These are phyloP conservation scores for Ennomos fuscantarius DNA, from an alignment of 2,888 invertebrate genomes.

Conservation along the genomic window DNA sequence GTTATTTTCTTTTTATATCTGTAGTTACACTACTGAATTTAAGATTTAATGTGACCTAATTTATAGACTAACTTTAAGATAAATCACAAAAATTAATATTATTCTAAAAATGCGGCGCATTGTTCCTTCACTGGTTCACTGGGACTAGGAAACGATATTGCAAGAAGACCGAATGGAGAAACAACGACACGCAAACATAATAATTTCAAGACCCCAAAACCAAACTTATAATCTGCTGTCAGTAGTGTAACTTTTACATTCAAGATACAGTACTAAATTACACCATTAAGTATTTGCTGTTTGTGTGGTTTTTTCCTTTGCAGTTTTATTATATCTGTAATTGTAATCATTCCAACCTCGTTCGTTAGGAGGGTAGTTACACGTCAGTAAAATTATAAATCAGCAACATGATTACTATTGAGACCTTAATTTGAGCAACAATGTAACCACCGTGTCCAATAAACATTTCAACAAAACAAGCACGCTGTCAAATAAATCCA, in stretches of 20 bases:
- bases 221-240: constrained; percentile 72
- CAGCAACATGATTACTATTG: constrained; percentile 56
- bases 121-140: no score
- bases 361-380: constrained; percentile 36
- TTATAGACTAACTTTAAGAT: no score
- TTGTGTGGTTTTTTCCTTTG: constrained; percentile 32
- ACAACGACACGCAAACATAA: constrained; percentile 75
- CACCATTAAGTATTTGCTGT: constrained; percentile 43
- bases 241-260: constrained; percentile 74
- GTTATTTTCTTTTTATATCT: no score
- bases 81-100: no score
- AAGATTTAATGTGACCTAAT: no score
- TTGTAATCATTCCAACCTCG: constrained; percentile 40
- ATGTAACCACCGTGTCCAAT: constrained; percentile 67
- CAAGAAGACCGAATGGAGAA: constrained; percentile 62
- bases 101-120: no score
- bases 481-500: constrained; percentile 79
- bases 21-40: no score
- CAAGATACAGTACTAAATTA: constrained; percentile 70
- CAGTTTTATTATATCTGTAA: constrained; percentile 41
- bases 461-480: constrained; percentile 76
- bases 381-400: constrained; percentile 41
- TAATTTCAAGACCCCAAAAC: constrained; percentile 76
- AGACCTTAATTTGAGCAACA: constrained; percentile 74
- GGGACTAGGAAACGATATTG: no score